Conservation (phyloP, 2,113 vertebrate species). For the Serilophus lunatus region DNA sequence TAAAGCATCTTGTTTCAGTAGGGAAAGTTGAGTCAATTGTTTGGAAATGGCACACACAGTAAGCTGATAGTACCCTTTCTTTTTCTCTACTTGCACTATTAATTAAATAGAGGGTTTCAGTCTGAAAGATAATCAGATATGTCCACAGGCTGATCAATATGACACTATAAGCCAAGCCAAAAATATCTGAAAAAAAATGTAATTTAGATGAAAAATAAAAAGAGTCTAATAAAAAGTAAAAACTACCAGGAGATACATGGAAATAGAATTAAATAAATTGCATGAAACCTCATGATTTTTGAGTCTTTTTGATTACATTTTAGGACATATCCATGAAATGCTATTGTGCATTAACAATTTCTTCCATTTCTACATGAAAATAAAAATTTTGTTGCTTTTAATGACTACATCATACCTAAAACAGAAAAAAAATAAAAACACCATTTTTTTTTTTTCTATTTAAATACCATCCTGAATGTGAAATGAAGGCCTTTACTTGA, state of each 20-base stretch:
- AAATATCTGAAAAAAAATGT: background rate
- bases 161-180: background rate
- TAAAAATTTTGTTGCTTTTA: background rate
- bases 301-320: background rate
- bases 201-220: background rate
- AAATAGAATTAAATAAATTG: background rate
- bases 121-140: constrained; percentile 20
- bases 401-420: background rate
- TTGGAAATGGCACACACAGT: background rate
- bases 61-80: background rate
- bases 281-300: background rate
- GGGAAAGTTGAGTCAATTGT: background rate
- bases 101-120: background rate
- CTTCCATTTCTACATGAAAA: background rate
- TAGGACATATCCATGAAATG: background rate
- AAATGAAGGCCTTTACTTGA: background rate
- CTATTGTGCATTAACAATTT: background rate
- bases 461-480: background rate
- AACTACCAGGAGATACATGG: background rate
- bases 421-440: background rate
- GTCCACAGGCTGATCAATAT: background rate
- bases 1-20: background rate
- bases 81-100: background rate
- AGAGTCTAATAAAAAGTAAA: background rate
- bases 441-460: background rate